Percentiles rank a stretch among this genome's conserved stretches.
These are phyloP conservation scores for Drosophila mayri DNA, from an alignment of 1,140 invertebrate genomes.

Conservation along the genomic window DNA sequence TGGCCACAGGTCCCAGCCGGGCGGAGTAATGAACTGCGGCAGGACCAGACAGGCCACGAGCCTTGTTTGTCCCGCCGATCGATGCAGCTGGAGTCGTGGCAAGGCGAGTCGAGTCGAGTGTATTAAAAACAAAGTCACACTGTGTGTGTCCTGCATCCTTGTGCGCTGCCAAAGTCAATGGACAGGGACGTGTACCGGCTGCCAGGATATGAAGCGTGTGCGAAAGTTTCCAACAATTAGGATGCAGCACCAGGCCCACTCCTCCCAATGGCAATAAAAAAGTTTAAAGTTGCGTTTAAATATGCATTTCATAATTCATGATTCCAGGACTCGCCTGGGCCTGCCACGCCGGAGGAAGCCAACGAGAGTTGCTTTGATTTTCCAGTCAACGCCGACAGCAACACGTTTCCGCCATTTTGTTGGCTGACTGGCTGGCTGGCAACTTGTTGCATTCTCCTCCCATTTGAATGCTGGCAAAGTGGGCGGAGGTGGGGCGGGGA, in stretches of 20 bases:
- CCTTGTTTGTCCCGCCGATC: slow-evolving; percentile 76
- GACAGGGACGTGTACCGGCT: slow-evolving; percentile 57
- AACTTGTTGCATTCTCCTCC: slow-evolving; percentile 70
- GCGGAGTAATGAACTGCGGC: slow-evolving; percentile 74
- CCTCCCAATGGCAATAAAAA: slow-evolving; percentile 71
- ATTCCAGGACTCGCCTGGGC: not conserved
- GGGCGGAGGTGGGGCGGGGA: slow-evolving; percentile 1
- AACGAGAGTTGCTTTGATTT: slow-evolving; percentile 46
- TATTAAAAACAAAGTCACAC: slow-evolving; percentile 83
- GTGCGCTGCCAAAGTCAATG: slow-evolving; percentile 77
- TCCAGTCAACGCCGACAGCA: slow-evolving; percentile 66
- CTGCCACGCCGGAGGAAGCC: not conserved
- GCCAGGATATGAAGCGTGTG: slow-evolving; percentile 71
- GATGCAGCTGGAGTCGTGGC: slow-evolving; percentile 58
- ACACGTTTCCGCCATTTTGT: slow-evolving; percentile 82
- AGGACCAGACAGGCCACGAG: slow-evolving; percentile 56
- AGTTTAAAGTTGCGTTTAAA: slow-evolving; percentile 81
- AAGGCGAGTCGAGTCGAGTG: slow-evolving; percentile 65
- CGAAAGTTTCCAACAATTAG: slow-evolving; percentile 80
- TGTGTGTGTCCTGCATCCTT: slow-evolving; percentile 69
- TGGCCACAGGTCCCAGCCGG: slow-evolving; percentile 48
- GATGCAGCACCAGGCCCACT: slow-evolving; percentile 42
- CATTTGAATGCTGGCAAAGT: slow-evolving; percentile 26
- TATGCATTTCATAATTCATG: slow-evolving; percentile 79
- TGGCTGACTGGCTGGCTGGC: slow-evolving; percentile 49